phyloP scores from a whole-genome alignment of 2,888 invertebrate species.

The Oxycera nigricornis region DNA sequence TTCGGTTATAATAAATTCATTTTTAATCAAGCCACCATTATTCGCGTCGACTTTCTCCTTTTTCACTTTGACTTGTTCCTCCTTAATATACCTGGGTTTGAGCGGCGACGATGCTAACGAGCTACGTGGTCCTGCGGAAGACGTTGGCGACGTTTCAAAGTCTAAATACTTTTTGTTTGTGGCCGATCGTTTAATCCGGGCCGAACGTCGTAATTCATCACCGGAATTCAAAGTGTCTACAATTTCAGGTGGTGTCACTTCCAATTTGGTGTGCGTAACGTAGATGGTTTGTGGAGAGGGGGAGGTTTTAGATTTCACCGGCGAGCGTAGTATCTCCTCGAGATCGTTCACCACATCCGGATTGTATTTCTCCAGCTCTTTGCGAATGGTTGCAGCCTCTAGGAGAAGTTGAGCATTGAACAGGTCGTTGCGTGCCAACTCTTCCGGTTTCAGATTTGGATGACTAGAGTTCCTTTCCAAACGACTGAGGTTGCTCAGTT shows the following conservation, averaged over 20 bases:
- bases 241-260: slow-evolving; percentile 40
- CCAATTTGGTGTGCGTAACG: slow-evolving; percentile 45
- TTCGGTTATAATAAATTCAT: background rate
- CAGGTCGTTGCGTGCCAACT: slow-evolving; percentile 52
- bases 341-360: slow-evolving; percentile 60
- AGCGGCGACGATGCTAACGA: slow-evolving; percentile 13
- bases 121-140: background rate
- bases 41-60: slow-evolving; percentile 29
- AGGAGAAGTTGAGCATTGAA: slow-evolving; percentile 58
- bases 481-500: slow-evolving; percentile 58
- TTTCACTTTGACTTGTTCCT: slow-evolving; percentile 36
- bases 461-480: slow-evolving; percentile 52
- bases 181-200: slow-evolving; percentile 50
- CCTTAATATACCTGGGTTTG: slow-evolving; percentile 41
- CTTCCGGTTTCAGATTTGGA: slow-evolving; percentile 53
- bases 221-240: slow-evolving; percentile 41
- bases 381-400: slow-evolving; percentile 55
- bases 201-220: slow-evolving; percentile 50
- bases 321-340: slow-evolving; percentile 61
- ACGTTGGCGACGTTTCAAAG: slow-evolving; percentile 49
- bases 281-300: slow-evolving; percentile 54
- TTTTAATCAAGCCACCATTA: background rate
- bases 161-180: slow-evolving; percentile 55
- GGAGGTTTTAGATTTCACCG: slow-evolving; percentile 56
- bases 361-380: slow-evolving; percentile 58